Evolutionary conservation across 2,113 vertebrate genomes (phyloP).

Genomic region (Kobus ellipsiprymnus): DNA sequence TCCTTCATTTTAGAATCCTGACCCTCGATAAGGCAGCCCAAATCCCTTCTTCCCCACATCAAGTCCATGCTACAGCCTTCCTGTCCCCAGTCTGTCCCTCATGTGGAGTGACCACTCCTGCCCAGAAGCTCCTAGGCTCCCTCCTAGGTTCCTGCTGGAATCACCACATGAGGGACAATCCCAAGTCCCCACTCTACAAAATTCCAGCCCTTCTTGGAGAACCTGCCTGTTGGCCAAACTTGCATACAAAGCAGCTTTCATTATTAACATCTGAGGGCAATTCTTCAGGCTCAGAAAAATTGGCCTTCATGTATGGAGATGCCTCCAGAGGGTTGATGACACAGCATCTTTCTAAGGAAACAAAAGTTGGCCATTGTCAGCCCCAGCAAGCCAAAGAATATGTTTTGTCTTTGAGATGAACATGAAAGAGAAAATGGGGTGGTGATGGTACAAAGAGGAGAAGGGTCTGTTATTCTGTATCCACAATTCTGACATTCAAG

Average conservation of each 20-base stretch:
- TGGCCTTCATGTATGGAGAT: neutral
- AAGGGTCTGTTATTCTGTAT: neutral
- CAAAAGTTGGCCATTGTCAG: neutral
- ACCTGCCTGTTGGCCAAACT: neutral
- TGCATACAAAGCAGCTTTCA: neutral
- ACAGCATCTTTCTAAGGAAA: neutral
- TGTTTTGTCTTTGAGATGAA: neutral
- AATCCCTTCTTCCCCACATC: neutral
- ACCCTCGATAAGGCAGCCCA: neutral
- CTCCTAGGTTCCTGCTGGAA: neutral
- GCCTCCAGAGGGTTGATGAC: neutral
- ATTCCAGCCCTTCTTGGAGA: neutral
- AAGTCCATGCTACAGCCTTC: neutral
- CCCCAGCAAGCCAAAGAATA: neutral
- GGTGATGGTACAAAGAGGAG: neutral
- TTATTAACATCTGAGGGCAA: neutral
- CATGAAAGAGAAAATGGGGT: neutral
- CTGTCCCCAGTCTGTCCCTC: neutral
- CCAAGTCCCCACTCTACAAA: neutral
- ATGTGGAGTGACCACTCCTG: neutral
- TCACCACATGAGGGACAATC: accelerated
- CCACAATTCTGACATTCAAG: constrained; percentile 15
- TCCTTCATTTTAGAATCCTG: neutral
- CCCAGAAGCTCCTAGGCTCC: neutral
- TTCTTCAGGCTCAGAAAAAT: neutral